A percentile compares a stretch with the other conserved stretches of the same genome.
These are phyloP conservation scores for Leptarthrus brevirostris DNA, from an alignment of 2,888 invertebrate genomes.

Conservation along the genomic window DNA sequence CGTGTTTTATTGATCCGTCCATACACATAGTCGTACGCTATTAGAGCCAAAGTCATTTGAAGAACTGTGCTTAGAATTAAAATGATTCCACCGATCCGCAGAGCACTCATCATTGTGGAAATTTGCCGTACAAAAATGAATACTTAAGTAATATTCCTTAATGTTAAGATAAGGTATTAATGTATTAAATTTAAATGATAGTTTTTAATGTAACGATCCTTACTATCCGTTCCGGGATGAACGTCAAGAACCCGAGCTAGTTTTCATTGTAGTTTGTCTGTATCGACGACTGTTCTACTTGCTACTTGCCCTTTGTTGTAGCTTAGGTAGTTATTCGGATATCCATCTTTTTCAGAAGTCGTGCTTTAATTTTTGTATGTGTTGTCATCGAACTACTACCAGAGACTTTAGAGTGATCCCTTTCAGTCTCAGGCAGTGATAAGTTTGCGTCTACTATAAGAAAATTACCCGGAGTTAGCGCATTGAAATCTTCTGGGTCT, in stretches of 20 bases:
- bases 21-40: background rate
- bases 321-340: background rate
- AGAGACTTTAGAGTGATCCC: background rate
- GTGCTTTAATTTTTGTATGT: background rate
- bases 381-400: background rate
- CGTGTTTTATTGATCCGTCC: background rate
- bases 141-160: background rate
- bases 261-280: too few species aligned
- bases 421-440: background rate
- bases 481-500: background rate
- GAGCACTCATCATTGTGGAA: background rate
- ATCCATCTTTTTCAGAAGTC: too few species aligned
- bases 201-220: too few species aligned
- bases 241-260: too few species aligned
- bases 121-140: background rate
- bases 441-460: background rate
- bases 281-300: too few species aligned
- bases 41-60: background rate
- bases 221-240: too few species aligned
- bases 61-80: too few species aligned
- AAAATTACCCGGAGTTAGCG: constrained; percentile 35
- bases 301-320: background rate
- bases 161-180: too few species aligned
- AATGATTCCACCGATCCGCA: background rate
- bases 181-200: too few species aligned